These are phyloP conservation scores for Pelvicachromis taeniatus DNA, from an alignment of 2,113 vertebrate species.

Conservation along the genomic window DNA sequence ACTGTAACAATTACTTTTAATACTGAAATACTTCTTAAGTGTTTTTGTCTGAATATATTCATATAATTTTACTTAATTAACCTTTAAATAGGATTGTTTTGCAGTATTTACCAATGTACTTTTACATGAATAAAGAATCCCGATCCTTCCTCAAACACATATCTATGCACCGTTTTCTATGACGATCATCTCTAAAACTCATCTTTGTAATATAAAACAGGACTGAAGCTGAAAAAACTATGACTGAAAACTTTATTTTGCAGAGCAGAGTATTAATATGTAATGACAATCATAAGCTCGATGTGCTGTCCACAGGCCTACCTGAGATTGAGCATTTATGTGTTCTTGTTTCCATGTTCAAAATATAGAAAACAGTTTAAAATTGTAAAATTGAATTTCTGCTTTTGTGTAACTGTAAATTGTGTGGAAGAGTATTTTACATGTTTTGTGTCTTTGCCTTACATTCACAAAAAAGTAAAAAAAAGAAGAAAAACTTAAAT, in stretches of 20 bases:
- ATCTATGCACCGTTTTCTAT: background rate
- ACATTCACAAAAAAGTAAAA: conserved; percentile 32
- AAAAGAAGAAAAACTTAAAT: conserved; percentile 13
- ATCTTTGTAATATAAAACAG: background rate
- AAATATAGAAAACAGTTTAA: conserved; percentile 69
- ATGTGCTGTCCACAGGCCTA: conserved; percentile 3
- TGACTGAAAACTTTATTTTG: conserved; percentile 63
- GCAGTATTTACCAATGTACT: fast-evolving
- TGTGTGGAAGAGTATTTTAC: conserved; percentile 46
- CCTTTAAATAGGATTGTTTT: background rate
- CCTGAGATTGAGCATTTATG: conserved; percentile 53
- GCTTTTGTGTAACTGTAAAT: conserved; percentile 23
- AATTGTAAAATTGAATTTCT: conserved; percentile 54
- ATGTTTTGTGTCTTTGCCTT: conserved; percentile 34
- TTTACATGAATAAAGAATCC: background rate
- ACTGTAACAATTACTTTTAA: background rate
- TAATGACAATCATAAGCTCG: conserved; percentile 17
- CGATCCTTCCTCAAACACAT: background rate
- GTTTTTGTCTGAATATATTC: background rate
- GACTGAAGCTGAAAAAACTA: background rate
- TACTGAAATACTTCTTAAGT: background rate
- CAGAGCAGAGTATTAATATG: conserved; percentile 44
- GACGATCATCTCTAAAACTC: background rate
- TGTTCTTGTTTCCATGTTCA: conserved; percentile 36
- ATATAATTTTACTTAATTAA: background rate